Evolutionary conservation across 1,140 invertebrate genomes (phyloP).

Genomic region (Bombus waltoni): DNA sequence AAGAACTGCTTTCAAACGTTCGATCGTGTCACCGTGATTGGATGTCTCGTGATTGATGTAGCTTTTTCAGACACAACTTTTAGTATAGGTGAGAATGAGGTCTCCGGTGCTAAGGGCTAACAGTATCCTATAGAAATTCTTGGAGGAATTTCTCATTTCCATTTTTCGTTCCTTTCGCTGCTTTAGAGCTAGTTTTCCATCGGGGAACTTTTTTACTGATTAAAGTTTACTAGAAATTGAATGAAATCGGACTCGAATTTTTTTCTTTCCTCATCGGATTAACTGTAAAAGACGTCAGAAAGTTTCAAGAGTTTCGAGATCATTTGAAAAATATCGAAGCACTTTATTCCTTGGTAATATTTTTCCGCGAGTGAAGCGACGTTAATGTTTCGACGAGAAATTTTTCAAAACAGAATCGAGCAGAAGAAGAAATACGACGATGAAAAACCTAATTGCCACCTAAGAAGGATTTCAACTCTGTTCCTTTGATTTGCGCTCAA

Average conservation of each 20-base stretch:
- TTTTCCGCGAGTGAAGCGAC: no score
- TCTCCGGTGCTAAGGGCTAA: neutral
- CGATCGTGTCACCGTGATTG: neutral
- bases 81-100: neutral
- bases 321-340: no score
- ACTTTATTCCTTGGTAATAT: no score
- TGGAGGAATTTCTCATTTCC: neutral
- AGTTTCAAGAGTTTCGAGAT: no score
- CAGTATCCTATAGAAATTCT: neutral
- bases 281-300: no score
- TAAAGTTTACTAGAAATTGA: neutral
- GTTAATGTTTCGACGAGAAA: neutral
- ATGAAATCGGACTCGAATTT: neutral
- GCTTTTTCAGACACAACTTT: neutral
- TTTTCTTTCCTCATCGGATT: neutral
- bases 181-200: neutral
- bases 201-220: neutral
- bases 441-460: neutral
- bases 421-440: neutral
- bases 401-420: neutral
- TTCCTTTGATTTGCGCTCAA: neutral
- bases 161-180: neutral
- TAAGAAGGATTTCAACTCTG: neutral
- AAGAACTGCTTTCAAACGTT: neutral
- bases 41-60: conserved; percentile 2